Base-by-base conservation (phyloP, 2,888 invertebrate genomes). In the Agrotis clavis region DNA sequence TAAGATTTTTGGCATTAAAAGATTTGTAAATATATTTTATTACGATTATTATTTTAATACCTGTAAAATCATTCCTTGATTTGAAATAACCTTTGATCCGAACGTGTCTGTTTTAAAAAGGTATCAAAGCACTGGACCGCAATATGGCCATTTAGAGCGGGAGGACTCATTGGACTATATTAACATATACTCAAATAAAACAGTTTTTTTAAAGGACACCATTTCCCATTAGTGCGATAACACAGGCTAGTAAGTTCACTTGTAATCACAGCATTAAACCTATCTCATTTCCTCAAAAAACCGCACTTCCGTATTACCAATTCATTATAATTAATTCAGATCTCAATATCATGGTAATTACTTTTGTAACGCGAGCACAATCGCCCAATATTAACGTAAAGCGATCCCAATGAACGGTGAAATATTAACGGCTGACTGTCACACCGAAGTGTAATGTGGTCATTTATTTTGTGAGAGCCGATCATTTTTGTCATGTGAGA, bases 371-470 rank as follows among this genome's bases (percentile, higher is more conserved):
- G 63, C 30, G 51, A 79, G 35, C 21, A 50, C 80, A 83, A 80
- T 80, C 63, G 61, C 50, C 66, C 63, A 56, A 80, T 83, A 83
- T 83, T 71, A 79, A 67, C 18, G 64, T 59, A 50, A 75, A 86
- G 65, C 61, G 70, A 77, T 77, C 87, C 92, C 94, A 94, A 94
- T 94, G 91, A 93, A 92, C 89, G 90, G 89, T 93, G 90, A 86
- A 87, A 89, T 87, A 84, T 87, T 83, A 85, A 83, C 56, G 77
- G 65, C 81, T 60, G 74, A 14, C 72, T 78, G 30, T 93, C 67
- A 93, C 92, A 94, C 93, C 88, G 88, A 60, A 4, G 13, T 48
- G 86, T 87, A 89, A 86, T 62, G 30, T 41, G 11, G 4, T 65
- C 59, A 14, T 72, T 56, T 30, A 53, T 30, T 59, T 59, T 30